A percentile compares a stretch with the other conserved stretches of the same genome.
Conservation (phyloP, 2,113 vertebrate genomes). For the Pandion haliaetus region DNA sequence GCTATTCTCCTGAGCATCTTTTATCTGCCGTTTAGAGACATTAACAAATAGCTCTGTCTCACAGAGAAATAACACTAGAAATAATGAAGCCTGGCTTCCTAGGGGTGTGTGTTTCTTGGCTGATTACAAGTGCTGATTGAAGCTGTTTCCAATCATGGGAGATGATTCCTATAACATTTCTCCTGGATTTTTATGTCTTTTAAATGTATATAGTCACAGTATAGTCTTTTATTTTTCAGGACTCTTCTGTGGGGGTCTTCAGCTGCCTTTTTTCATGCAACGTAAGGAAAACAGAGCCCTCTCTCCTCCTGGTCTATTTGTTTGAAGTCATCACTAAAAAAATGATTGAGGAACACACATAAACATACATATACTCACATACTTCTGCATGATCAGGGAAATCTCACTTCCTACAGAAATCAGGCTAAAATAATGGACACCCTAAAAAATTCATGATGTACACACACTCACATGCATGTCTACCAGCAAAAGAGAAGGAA, state of each 20-base stretch:
- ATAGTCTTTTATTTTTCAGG: not conserved
- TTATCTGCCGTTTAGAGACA: not conserved
- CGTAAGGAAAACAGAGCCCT: not conserved
- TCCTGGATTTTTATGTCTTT: not conserved
- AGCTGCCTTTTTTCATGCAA: not conserved
- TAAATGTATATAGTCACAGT: not conserved
- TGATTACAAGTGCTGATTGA: not conserved
- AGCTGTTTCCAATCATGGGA: not conserved
- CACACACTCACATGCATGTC: not conserved
- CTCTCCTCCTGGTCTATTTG: not conserved
- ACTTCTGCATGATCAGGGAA: not conserved
- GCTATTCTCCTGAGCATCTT: not conserved
- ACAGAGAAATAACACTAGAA: conserved; percentile 20
- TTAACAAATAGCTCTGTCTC: not conserved
- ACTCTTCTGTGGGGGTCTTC: not conserved
- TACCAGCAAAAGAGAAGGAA: not conserved
- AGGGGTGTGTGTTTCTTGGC: conserved; percentile 4
- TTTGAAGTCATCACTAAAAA: not conserved
- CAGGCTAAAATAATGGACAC: not conserved
- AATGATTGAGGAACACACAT: not conserved
- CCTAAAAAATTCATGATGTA: not conserved
- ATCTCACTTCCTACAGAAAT: not conserved
- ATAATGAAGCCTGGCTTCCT: conserved; percentile 20
- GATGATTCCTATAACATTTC: not conserved
- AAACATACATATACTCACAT: not conserved